Evolutionary conservation across 2,888 invertebrate species (phyloP).

Genomic region (Eupithecia pulchellata): DNA sequence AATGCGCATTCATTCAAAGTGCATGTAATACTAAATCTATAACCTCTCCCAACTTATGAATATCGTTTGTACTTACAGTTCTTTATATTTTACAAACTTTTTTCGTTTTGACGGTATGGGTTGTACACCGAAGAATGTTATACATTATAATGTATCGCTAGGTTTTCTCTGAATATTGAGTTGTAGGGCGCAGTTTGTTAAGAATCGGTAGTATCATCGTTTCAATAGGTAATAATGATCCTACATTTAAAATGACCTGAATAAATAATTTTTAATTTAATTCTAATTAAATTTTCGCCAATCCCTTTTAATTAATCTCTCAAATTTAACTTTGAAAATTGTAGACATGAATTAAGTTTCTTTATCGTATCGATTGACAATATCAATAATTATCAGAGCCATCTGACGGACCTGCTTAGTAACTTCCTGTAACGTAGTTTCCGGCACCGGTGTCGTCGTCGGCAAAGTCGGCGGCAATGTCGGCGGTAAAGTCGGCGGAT

Average conservation of each 20-base stretch:
- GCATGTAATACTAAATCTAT: neutral
- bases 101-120: neutral
- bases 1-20: constrained; percentile 4
- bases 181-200: no score
- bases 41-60: neutral
- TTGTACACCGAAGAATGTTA: neutral
- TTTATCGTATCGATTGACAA: neutral
- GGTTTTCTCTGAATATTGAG: neutral
- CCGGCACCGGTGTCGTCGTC: constrained; percentile 64
- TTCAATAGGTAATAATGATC: no score
- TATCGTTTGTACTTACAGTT: constrained; percentile 5
- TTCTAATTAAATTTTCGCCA: no score
- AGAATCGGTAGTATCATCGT: no score
- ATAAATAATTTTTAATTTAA: no score
- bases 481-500: constrained; percentile 57
- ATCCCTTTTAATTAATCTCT: no score
- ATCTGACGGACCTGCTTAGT: constrained; percentile 68
- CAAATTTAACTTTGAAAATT: neutral
- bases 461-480: constrained; percentile 46
- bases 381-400: neutral
- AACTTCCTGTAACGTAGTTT: constrained; percentile 70
- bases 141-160: no score
- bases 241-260: no score
- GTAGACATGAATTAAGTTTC: neutral
- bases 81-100: neutral